phyloP scores from a whole-genome alignment of 1,140 invertebrate species.

The Aphaenogaster floridana region DNA sequence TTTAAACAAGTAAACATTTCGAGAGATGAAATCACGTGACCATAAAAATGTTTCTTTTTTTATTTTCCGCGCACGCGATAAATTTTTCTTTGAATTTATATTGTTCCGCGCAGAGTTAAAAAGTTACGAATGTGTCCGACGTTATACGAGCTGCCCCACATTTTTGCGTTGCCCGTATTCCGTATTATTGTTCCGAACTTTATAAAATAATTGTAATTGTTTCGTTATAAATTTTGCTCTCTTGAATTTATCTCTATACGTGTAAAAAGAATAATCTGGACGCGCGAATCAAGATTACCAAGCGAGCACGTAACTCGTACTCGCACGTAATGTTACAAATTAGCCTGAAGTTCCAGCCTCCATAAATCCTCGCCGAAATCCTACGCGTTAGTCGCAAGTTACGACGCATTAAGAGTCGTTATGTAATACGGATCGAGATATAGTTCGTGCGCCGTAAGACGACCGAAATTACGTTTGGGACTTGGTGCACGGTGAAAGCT shows the following conservation, averaged over 20 bases:
- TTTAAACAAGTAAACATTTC: neutral
- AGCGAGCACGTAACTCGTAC: neutral
- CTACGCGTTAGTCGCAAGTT: slow-evolving; percentile 37
- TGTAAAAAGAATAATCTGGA: neutral
- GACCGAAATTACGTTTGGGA: slow-evolving; percentile 69
- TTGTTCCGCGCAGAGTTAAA: neutral
- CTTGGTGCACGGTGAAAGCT: slow-evolving; percentile 42
- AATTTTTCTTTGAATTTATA: slow-evolving; percentile 21
- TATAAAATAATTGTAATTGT: neutral
- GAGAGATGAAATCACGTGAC: neutral
- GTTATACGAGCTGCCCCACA: neutral
- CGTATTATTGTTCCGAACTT: neutral
- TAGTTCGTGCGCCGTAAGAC: slow-evolving; percentile 29
- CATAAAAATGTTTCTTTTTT: slow-evolving; percentile 9
- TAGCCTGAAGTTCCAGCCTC: slow-evolving; percentile 14
- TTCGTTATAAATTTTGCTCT: neutral
- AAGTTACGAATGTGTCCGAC: slow-evolving; percentile 2
- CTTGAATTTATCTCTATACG: neutral
- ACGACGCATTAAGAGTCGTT: slow-evolving; percentile 45
- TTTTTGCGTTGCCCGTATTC: neutral
- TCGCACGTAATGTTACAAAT: slow-evolving; percentile 23
- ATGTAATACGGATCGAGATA: slow-evolving; percentile 67
- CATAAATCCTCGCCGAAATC: slow-evolving; percentile 35
- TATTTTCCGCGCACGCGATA: neutral
- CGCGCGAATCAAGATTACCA: slow-evolving; percentile 24